Evolutionary conservation across 1,140 invertebrate genomes (phyloP), one percentile per base, ranked within the genome.

Genomic region (Pseudomyrmex flavicornis): DNA sequence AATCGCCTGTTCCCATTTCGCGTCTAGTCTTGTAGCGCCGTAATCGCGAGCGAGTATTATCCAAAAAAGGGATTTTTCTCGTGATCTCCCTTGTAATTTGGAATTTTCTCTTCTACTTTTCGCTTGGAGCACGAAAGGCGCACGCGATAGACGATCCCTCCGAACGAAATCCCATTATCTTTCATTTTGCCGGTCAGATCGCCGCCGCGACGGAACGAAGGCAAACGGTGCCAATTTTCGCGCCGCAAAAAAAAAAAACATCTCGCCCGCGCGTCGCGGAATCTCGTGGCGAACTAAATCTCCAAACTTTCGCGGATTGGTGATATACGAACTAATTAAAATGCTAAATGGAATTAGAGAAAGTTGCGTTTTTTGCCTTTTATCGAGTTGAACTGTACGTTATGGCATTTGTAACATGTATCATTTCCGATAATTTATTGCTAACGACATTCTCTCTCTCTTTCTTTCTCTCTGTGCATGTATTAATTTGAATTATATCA

Each of bases 151-250:
- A 70, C 44, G 65, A 70, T 77, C 13, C 76, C 54, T 26, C n/a
- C 13, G 10, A 61, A 80, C 58, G 46, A 65, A 80, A 80, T 80
- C 54, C 76, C 59, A 80, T 80, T 80, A 80, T 69, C 66, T 80
- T 54, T 15, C 66, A 70, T 80, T 72, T 80, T 80, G 76, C 68
- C 46, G 46, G n/a, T 61, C 72, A 35, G 56, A 73, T 74, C 72
- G 44, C 26, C 17, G 44, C 26, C 17, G 44, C 26, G 13, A 35
- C 62, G 50, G n/a, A 44, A 7, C 50, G 74, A 20, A 35, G 52
- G 65, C 54, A 12, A 59, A 50, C 17, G 52, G 66, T 59, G 76
- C 66, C 76, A 80, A 80, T 80, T 80, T 70, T 59, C 66, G 7
- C 48, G 76, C 66, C 66, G 54, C 54, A 70, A 80, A 80, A 80